phyloP scores from a whole-genome alignment of 1,140 invertebrate species.

The Cotesia vestalis region DNA sequence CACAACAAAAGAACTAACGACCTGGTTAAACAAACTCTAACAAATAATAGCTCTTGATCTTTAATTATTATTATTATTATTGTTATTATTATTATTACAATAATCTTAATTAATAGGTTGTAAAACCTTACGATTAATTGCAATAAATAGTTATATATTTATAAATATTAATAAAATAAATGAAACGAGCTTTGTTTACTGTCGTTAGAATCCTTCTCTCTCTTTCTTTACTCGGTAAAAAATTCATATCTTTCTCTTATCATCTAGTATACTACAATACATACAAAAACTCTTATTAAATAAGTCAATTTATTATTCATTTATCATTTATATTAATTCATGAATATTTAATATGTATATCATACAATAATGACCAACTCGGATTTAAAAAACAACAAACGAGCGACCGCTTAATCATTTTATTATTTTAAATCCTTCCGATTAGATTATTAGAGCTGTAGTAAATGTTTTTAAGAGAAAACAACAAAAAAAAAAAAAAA shows the following conservation, averaged over 20 bases:
- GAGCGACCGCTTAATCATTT: no score
- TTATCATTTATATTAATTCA: conserved; percentile 48
- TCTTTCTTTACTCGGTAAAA: conserved; percentile 50
- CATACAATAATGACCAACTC: conserved; percentile 38
- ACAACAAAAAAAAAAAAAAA: no score
- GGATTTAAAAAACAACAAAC: conserved; percentile 20
- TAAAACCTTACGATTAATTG: background rate
- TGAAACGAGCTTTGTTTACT: background rate
- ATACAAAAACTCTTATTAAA: conserved; percentile 57
- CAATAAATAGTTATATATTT: background rate
- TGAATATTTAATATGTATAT: conserved; percentile 47
- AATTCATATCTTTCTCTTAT: conserved; percentile 43
- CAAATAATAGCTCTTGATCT: background rate
- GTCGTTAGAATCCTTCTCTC: conserved; percentile 36
- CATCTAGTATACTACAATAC: conserved; percentile 61
- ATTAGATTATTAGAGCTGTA: no score
- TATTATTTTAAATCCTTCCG: no score
- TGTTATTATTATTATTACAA: background rate
- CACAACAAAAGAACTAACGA: conserved; percentile 49
- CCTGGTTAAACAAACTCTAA: background rate
- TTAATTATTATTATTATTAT: background rate
- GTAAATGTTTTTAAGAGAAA: no score
- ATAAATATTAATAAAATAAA: background rate
- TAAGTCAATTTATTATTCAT: conserved; percentile 10
- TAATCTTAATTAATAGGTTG: background rate